These are phyloP conservation scores for Pyrochroa serraticornis DNA, from an alignment of 2,888 invertebrate genomes.

Conservation along the genomic window DNA sequence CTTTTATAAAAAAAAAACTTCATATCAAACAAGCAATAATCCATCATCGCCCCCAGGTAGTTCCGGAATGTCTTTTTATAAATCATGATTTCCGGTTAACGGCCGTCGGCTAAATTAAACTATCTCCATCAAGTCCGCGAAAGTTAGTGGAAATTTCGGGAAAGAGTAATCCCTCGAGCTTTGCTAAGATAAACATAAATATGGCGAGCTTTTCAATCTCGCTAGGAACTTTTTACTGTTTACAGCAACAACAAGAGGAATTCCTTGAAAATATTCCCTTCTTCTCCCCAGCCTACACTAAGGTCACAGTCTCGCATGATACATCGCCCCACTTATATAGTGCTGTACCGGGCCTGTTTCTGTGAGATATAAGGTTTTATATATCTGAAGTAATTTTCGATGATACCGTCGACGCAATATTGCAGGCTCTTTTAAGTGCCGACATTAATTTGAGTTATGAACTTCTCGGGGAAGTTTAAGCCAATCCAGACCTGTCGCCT, in stretches of 20 bases:
- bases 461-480: not conserved
- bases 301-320: not conserved
- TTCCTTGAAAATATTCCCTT: not conserved
- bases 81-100: not conserved
- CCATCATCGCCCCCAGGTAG: not conserved
- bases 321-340: not conserved
- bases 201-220: slow-evolving; percentile 8
- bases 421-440: not conserved
- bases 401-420: not conserved
- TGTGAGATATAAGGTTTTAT: not conserved
- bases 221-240: slow-evolving; percentile 8
- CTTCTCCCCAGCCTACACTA: not conserved
- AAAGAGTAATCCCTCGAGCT: slow-evolving; percentile 6
- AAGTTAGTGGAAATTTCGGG: not conserved
- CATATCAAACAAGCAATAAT: not conserved
- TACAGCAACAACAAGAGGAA: slow-evolving; percentile 2
- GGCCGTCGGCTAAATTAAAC: slow-evolving; percentile 1
- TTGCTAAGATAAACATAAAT: slow-evolving; percentile 9
- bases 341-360: not conserved
- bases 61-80: not conserved
- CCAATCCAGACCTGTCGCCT: not conserved
- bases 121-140: slow-evolving; percentile 2
- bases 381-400: not conserved
- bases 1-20: not conserved
- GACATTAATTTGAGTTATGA: not conserved